These are phyloP conservation scores for Crypturellus tataupa DNA, from an alignment of 2,797 vertebrate genomes.

Conservation along the genomic window DNA sequence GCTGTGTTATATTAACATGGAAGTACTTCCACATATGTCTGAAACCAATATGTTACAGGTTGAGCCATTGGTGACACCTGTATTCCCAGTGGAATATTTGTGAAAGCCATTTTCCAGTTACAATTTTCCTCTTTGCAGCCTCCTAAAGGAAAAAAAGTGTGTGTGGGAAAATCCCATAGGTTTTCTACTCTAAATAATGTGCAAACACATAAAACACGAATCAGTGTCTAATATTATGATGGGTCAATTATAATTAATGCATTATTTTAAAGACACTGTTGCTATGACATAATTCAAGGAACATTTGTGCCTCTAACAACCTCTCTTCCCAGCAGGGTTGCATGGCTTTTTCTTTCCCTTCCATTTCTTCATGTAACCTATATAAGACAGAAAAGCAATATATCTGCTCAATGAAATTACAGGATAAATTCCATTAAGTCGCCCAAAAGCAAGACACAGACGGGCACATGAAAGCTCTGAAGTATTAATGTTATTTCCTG, in stretches of 20 bases:
- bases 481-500: constrained; percentile 19
- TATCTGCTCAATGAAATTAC: not conserved
- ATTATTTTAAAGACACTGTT: not conserved
- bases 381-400: constrained; percentile 19
- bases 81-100: not conserved
- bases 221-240: not conserved
- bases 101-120: not conserved
- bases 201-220: not conserved
- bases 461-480: not conserved
- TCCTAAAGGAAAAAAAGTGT: not conserved
- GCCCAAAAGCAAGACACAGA: constrained; percentile 10
- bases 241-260: not conserved
- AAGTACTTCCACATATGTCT: not conserved
- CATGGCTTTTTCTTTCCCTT: not conserved
- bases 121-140: not conserved
- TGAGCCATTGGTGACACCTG: not conserved
- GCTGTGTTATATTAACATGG: not conserved
- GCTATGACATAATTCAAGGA: not conserved
- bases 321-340: not conserved
- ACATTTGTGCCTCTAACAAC: not conserved
- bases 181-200: not conserved
- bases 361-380: not conserved
- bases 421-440: not conserved
- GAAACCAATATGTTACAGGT: not conserved
- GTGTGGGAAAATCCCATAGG: not conserved